phyloP scores from a whole-genome alignment of 2,888 invertebrate species.

The Aphodius sticticus region DNA sequence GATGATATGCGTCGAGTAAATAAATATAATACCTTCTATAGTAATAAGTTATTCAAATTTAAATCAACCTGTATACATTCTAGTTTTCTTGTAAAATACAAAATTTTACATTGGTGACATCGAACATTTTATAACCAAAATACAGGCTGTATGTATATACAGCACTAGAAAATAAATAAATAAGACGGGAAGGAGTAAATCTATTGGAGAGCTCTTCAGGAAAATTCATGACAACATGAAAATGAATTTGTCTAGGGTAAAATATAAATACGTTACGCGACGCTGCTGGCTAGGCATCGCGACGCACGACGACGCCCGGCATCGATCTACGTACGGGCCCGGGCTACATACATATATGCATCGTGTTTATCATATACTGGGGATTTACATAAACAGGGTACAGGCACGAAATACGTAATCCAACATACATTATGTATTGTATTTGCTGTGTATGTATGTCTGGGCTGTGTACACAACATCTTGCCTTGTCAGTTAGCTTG shows the following conservation, averaged over 20 bases:
- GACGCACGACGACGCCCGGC: constrained; percentile 9
- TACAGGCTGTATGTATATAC: no score
- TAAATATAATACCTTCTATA: no score
- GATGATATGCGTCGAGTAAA: no score
- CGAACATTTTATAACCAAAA: no score
- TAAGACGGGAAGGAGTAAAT: no score
- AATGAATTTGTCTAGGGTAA: constrained; percentile 16
- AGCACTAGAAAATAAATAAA: no score
- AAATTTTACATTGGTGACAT: no score
- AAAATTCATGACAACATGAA: not conserved
- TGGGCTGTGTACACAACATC: constrained; percentile 19
- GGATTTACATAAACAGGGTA: constrained; percentile 24
- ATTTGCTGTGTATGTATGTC: constrained; percentile 20
- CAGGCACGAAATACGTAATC: constrained; percentile 24
- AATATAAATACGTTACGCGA: constrained; percentile 12
- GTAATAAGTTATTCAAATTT: no score
- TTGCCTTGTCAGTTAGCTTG: constrained; percentile 23
- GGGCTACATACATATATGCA: constrained; percentile 23
- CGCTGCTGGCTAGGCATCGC: not conserved
- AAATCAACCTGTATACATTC: no score
- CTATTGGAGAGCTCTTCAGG: not conserved
- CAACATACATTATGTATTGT: constrained; percentile 25
- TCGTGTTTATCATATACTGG: constrained; percentile 24
- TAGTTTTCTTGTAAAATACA: no score
- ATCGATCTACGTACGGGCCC: constrained; percentile 14